A percentile compares a stretch with the other conserved stretches of the same genome.
phyloP scores from a whole-genome alignment of 2,113 vertebrate species.

The Gymnarchus niloticus region DNA sequence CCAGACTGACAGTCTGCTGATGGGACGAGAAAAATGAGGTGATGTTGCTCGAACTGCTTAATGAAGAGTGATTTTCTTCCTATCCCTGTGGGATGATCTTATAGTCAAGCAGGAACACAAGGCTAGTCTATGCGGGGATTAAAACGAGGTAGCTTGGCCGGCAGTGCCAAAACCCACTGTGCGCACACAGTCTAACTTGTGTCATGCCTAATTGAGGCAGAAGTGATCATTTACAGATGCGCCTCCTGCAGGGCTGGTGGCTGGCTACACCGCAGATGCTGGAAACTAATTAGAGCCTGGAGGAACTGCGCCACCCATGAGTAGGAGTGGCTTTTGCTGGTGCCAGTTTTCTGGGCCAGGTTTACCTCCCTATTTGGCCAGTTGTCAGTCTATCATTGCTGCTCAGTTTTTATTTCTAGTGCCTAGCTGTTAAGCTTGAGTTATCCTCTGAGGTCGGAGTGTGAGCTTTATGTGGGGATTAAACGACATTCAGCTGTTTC shows the following conservation, averaged over 20 bases:
- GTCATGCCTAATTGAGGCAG: not conserved
- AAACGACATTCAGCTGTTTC: not conserved
- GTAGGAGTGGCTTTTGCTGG: not conserved
- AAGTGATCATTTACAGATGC: constrained; percentile 12
- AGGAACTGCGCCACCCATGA: not conserved
- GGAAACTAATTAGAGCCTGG: not conserved
- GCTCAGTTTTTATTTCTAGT: not conserved
- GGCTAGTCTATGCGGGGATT: not conserved
- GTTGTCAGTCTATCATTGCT: not conserved
- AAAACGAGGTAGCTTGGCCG: not conserved
- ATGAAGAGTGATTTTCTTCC: not conserved
- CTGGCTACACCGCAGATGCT: not conserved
- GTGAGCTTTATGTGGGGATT: not conserved
- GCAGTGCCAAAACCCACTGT: not conserved
- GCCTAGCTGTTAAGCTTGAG: not conserved
- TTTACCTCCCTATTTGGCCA: not conserved
- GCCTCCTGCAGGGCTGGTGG: not conserved
- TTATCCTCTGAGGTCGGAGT: not conserved
- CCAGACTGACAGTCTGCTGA: not conserved
- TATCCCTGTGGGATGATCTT: not conserved
- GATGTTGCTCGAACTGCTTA: not conserved
- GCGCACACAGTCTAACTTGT: not conserved
- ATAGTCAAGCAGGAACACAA: not conserved
- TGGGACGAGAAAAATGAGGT: not conserved
- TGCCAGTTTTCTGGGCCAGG: not conserved